Base-by-base conservation (phyloP, 2,888 invertebrate genomes). In the Anorthoa munda region DNA sequence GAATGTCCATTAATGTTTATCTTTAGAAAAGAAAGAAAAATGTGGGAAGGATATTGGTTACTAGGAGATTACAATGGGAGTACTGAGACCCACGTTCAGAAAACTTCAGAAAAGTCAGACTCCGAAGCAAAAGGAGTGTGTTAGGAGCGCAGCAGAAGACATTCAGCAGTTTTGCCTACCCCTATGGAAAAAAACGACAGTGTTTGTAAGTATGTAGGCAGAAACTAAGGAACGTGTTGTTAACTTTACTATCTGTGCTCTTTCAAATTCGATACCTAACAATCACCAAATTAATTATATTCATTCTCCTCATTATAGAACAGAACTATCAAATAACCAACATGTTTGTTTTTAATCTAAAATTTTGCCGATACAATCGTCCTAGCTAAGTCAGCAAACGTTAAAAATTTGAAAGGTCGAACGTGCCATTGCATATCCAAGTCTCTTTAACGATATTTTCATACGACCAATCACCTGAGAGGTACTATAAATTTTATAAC, bases 351-450 rank as follows among this genome's bases (percentile, higher is more conserved):
- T 92, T 92, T 88, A 90, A 92, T 93, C 90, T 89, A 84, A 85
- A 77, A 85, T 66, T 73, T 66, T 80, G 75, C 80, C 74, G 79
- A 86, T 86, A 78, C 83, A 87, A 87, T 87, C 74, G 46, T 82
- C 76, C 76, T 59, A 81, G 76, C 88, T 69, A 73, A 77, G 87
- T 89, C 88, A 88, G 87, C 81, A 74, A 74, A 82, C 84, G 85
- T 70, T 75, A 61, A 90, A 90, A 90, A 90, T 82, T 86, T 89
- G 80, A 88, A 89, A 86, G 83, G 79, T 83, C 85, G 65, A 75
- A 92, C 94, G 94, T 94, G 94, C 87, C 87, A 82, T 58, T 79
- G 94, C 93, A 94, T 94, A 92, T 85, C 77, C 82, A 86, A 86
- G 80, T 88, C 86, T 87, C 4, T 87, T 89, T 90, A 89, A 91